These are phyloP conservation scores for Lithobates pipiens DNA, from an alignment of 2,797 vertebrate genomes.

Conservation along the genomic window DNA sequence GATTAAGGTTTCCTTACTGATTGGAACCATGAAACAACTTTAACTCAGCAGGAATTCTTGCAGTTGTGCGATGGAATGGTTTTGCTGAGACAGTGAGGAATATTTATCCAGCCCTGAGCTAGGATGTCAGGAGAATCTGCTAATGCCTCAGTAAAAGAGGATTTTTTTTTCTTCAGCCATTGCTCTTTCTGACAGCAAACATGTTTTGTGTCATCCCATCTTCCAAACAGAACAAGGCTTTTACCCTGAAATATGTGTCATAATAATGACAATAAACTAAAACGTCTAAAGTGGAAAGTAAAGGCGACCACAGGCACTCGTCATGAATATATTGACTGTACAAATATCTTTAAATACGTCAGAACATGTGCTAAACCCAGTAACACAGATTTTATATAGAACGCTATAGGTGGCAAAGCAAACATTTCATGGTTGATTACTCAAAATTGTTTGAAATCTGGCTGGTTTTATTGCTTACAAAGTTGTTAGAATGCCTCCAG, in stretches of 20 bases:
- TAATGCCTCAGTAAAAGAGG: slow-evolving; percentile 35
- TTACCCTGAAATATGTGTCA: slow-evolving; percentile 25
- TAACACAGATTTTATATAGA: no score
- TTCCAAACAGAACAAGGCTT: slow-evolving; percentile 21
- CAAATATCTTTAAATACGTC: no score
- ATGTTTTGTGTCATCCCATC: slow-evolving; percentile 25
- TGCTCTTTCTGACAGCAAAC: slow-evolving; percentile 23
- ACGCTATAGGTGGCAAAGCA: no score
- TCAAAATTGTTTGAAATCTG: no score
- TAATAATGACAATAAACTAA: slow-evolving; percentile 26
- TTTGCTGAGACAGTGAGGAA: slow-evolving; percentile 45
- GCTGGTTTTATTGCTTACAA: no score
- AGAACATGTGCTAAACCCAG: no score
- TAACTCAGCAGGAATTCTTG: slow-evolving; percentile 34
- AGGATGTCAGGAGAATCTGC: slow-evolving; percentile 25
- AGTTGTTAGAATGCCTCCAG: no score
- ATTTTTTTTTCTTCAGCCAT: neutral
- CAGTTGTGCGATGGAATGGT: slow-evolving; percentile 11
- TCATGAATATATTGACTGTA: no score
- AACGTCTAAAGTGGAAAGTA: neutral
- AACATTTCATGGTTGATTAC: no score
- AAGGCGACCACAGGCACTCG: neutral
- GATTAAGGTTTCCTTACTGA: slow-evolving; percentile 35
- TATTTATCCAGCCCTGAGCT: slow-evolving; percentile 35
- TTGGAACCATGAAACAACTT: slow-evolving; percentile 43